A percentile compares a stretch with the other conserved stretches of the same genome.
These are phyloP conservation scores for Dryobota labecula DNA, from an alignment of 2,888 invertebrate species.

Conservation along the genomic window DNA sequence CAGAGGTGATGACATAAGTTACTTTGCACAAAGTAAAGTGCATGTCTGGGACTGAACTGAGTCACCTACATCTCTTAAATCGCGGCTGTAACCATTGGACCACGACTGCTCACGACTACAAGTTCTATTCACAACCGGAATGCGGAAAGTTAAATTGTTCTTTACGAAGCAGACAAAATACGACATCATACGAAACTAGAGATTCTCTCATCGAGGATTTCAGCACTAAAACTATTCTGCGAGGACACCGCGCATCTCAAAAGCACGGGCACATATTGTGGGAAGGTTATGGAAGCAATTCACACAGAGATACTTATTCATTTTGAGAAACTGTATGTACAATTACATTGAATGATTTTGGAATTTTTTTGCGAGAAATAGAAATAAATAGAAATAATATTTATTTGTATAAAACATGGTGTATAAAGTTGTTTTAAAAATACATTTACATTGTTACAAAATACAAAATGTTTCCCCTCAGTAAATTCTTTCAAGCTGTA, in stretches of 20 bases:
- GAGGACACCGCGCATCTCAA: background rate
- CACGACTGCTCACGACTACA: background rate
- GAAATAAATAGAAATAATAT: too few species aligned
- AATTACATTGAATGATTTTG: too few species aligned
- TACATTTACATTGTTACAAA: too few species aligned
- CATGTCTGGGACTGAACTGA: background rate
- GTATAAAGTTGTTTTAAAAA: too few species aligned
- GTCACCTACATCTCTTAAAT: background rate
- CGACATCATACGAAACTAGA: background rate
- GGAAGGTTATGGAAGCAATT: background rate
- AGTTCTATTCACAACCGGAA: slow-evolving; percentile 1
- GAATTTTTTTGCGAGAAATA: too few species aligned
- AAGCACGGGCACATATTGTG: background rate
- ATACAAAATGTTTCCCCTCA: too few species aligned
- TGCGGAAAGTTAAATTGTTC: slow-evolving; percentile 35
- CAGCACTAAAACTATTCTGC: background rate
- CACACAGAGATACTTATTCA: too few species aligned
- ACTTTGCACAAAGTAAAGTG: background rate
- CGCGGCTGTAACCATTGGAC: background rate
- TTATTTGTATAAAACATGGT: too few species aligned
- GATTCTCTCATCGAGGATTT: slow-evolving; percentile 3
- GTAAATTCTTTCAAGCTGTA: too few species aligned
- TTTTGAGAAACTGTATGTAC: too few species aligned
- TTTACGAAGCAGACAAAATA: background rate
- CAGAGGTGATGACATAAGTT: too few species aligned